Evolutionary conservation across 2,888 invertebrate species (phyloP), one percentile per base, ranked within the genome.

Genomic region (Perdita meconis): DNA sequence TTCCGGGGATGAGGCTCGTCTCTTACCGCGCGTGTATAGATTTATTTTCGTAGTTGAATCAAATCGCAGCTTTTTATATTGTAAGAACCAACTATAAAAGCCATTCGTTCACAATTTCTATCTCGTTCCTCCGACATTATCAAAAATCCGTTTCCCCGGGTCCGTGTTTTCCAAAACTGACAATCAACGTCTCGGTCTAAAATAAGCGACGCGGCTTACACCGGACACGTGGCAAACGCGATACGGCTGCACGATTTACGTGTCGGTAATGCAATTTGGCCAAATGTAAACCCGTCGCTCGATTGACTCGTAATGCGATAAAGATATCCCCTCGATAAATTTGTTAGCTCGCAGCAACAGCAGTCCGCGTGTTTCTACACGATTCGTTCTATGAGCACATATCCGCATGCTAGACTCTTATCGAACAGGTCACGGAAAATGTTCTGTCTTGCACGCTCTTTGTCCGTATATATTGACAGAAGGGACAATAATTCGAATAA

Each of bases 1-100:
- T 99, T 99, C 94, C 94, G 97, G 90, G 94, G 94, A 89, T 95
- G 90, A 92, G 40, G 6, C n/a, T n/a, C 19, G 8, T 16, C 3
- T 36, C 12, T 10, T 1, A 19, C 6, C 22, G 22, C 42, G 50
- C 26, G n/a, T 30, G 53, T 75, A 56, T 50, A 64, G 40, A 64
- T 60, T 63, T 64, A n/a, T 26, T 67, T 63, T 10, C 0, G 4
- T 40, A 36, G 42, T 26, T 50, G 2, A 12, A 56, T 64, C 38
- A 22, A 38, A 44, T 47, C 22, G 26, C 50, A 16, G 47, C 12
- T 13, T 50, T 63, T 47, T 40, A 42, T 24, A 16, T 40, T 47
- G 47, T 47, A 47, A 44, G 2, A 1, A 19, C n/a, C n/a, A n/a
- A n/a, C n/a, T n/a, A n/a, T n/a, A n/a, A n/a, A n/a, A n/a, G n/a